These are phyloP conservation scores for Nomada lathburiana DNA, from an alignment of 2,888 invertebrate genomes.

Conservation along the genomic window DNA sequence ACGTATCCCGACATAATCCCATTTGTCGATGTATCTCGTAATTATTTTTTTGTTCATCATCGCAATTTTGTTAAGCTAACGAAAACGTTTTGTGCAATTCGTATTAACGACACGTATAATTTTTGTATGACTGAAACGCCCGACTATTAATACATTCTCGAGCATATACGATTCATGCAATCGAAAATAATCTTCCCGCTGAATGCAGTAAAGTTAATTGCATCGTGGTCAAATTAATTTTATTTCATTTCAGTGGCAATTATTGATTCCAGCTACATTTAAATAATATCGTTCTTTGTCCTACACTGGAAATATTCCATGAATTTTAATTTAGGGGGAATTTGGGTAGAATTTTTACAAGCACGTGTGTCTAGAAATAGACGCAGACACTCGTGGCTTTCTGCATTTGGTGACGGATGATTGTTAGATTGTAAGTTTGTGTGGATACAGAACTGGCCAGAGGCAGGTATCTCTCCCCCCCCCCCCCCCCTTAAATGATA, in stretches of 20 bases:
- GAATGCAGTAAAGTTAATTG: constrained; percentile 44
- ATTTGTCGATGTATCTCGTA: constrained; percentile 26
- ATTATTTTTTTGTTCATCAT: constrained; percentile 20
- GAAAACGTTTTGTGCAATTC: constrained; percentile 19
- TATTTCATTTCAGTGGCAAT: not conserved
- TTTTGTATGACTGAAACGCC: constrained; percentile 3
- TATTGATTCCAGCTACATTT: not conserved
- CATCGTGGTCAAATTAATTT: not conserved
- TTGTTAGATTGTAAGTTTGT: constrained; percentile 80
- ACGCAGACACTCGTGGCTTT: constrained; percentile 56
- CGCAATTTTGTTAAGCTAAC: not conserved
- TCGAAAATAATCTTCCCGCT: constrained; percentile 46
- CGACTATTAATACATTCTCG: constrained; percentile 8
- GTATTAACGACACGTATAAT: constrained; percentile 10
- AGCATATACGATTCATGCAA: constrained; percentile 37
- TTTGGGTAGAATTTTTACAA: constrained; percentile 27
- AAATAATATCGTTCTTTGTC: not conserved
- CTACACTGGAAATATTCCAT: not conserved
- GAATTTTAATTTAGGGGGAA: constrained; percentile 10
- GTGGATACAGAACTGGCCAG: constrained; percentile 84
- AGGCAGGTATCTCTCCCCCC: constrained; percentile 84
- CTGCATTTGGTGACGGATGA: constrained; percentile 78
- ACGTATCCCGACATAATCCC: constrained; percentile 52
- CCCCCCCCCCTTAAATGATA: constrained; percentile 55
- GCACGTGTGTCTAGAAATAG: constrained; percentile 41